Percentiles rank a stretch among this genome's conserved stretches.
Evolutionary conservation across 2,113 vertebrate species (phyloP).

Genomic region (Platichthys flesus): DNA sequence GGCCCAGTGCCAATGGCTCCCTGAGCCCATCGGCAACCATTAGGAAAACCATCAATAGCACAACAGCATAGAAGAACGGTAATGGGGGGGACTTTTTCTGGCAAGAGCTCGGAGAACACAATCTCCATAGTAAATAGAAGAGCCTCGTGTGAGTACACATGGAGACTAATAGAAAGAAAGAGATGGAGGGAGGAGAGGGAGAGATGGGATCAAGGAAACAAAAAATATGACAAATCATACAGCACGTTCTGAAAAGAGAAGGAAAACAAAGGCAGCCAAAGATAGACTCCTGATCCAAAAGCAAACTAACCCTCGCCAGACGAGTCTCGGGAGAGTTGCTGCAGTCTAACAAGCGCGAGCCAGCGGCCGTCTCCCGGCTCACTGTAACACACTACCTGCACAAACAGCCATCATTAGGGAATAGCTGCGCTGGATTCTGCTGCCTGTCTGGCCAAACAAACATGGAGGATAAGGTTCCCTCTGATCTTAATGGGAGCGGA

Average conservation of each 20-base stretch:
- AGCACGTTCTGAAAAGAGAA: constrained; percentile 28
- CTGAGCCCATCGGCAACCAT: constrained; percentile 95
- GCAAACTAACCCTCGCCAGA: constrained; percentile 68
- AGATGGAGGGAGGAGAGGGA: constrained; percentile 1
- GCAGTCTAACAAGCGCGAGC: constrained; percentile 76
- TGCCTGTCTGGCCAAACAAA: constrained; percentile 78
- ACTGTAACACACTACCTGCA: constrained; percentile 76
- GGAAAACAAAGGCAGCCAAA: constrained; percentile 59
- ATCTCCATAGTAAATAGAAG: constrained; percentile 89
- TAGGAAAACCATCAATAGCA: constrained; percentile 99
- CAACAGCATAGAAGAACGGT: constrained; percentile 93
- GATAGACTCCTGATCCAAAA: constrained; percentile 59
- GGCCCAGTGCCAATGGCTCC: constrained; percentile 96
- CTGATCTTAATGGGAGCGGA: constrained; percentile 69
- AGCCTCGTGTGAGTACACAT: constrained; percentile 83
- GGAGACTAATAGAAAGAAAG: constrained; percentile 36
- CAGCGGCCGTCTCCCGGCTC: constrained; percentile 64
- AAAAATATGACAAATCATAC: constrained; percentile 52
- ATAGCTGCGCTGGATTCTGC: constrained; percentile 68
- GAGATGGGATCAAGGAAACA: constrained; percentile 37
- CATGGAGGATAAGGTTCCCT: constrained; percentile 67
- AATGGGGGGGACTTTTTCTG: constrained; percentile 91
- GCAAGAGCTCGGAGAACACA: constrained; percentile 82
- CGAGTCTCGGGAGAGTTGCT: constrained; percentile 69
- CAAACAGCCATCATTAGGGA: constrained; percentile 80